phyloP scores from a whole-genome alignment of 2,113 vertebrate species.

The Chaenogobius annularis region DNA sequence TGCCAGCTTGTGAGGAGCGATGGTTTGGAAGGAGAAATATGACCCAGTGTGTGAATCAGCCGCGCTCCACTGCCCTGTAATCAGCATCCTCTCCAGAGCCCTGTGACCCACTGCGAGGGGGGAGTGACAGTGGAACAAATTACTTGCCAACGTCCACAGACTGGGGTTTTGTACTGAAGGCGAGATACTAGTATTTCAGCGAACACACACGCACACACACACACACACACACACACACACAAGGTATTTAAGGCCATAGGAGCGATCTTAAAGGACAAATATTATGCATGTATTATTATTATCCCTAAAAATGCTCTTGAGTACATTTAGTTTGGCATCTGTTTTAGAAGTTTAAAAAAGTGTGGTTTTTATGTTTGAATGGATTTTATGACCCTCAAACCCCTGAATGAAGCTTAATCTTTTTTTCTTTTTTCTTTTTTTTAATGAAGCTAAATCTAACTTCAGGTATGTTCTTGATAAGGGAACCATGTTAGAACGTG shows the following conservation, averaged over 20 bases:
- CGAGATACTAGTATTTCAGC: conserved; percentile 12
- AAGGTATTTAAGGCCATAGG: not conserved
- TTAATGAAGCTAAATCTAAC: no score
- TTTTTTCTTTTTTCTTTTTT: no score
- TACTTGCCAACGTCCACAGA: conserved; percentile 28
- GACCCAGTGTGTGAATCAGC: conserved; percentile 6
- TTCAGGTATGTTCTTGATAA: no score
- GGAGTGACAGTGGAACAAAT: conserved; percentile 30
- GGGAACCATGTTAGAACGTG: no score
- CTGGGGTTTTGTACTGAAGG: conserved; percentile 11
- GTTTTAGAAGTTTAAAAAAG: no score
- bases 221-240: not conserved
- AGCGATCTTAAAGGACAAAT: not conserved
- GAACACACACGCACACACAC: not conserved
- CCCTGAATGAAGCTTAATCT: no score
- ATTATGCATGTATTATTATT: no score
- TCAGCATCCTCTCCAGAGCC: conserved; percentile 23
- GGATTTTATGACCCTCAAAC: no score
- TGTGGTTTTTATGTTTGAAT: no score
- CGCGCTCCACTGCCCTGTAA: conserved; percentile 22
- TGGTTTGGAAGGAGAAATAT: conserved; percentile 19
- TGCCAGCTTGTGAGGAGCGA: conserved; percentile 11
- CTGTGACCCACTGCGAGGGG: conserved; percentile 14
- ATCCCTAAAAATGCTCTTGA: no score
- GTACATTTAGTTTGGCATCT: no score